Base-by-base conservation (phyloP, 2,888 invertebrate species). In the Agrotis exclamationis region DNA sequence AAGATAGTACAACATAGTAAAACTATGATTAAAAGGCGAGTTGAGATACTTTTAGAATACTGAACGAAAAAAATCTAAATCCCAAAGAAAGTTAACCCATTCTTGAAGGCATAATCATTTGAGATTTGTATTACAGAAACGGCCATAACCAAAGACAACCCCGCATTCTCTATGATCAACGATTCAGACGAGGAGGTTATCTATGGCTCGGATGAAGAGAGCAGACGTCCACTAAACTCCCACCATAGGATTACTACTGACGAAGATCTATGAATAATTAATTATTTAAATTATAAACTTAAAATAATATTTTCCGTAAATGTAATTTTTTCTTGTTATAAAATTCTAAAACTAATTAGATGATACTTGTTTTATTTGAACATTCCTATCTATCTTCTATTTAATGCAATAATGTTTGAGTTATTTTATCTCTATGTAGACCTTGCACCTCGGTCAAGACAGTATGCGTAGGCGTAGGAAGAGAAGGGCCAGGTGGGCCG, bases 101-200 rank as follows among this genome's bases (percentile, higher is more conserved):
- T 33, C 6, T 5, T 33, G 33, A 33, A 7, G 6, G 6, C 33
- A 7, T 33, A 39, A 9, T 39, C 2, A 39, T 1, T 39, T 39
- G 1, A 2, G 0, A 2, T 39, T 11, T 9, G 9, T 84, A 63
- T 85, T 82, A 70, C 96, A 98, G 99, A 99, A 94, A 97, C 98
- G 63, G 97, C 98, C 63, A 98, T 99, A 85, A 98, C 99, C 64
- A 99, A 99, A 96, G 99, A 99, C 96, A 99, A 99, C 96, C 99
- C 99, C 60, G 98, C 99, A 16, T 98, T 99, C 94, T 99, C 99
- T 28, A 99, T 99, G 99, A 98, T 99, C 86, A 99, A 99, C 94
- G 99, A 99, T 90, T 99, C 99, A 0, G 99, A 99, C 90, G 99
- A 99, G 93, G 99, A 99, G 83, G 99, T 99, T 13, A 98, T 99